A percentile compares a stretch with the other conserved stretches of the same genome.
Conservation (phyloP, 2,113 vertebrate genomes). For the Colinus virginianus region DNA sequence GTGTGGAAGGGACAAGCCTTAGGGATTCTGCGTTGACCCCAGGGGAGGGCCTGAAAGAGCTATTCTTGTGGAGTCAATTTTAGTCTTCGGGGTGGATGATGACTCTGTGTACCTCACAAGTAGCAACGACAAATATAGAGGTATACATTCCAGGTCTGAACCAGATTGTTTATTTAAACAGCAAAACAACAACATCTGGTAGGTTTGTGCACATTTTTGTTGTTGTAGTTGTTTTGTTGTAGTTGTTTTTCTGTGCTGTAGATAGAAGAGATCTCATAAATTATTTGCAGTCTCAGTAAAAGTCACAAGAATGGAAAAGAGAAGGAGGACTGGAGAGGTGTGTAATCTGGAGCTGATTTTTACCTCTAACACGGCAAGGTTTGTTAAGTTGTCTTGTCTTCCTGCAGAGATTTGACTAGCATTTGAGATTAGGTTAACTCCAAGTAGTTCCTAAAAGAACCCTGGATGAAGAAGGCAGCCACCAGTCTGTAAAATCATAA, state of each 20-base stretch:
- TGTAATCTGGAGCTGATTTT: neutral
- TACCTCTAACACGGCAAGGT: neutral
- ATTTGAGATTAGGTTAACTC: neutral
- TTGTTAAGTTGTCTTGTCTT: neutral
- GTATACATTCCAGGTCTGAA: neutral
- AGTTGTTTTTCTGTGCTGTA: neutral
- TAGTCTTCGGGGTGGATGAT: neutral
- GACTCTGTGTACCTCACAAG: neutral
- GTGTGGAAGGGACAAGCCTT: fast-evolving
- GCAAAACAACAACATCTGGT: neutral
- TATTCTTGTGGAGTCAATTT: neutral
- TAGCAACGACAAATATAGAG: neutral
- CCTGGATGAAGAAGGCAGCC: neutral
- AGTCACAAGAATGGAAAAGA: neutral
- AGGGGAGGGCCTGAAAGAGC: neutral
- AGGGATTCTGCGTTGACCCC: neutral
- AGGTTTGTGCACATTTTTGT: neutral
- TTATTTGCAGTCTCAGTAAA: neutral
- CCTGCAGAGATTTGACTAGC: neutral
- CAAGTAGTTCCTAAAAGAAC: neutral
- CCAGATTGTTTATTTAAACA: neutral
- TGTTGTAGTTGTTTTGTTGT: neutral
- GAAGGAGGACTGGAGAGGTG: neutral
- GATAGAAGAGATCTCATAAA: neutral
- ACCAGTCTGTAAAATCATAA: neutral